These are phyloP conservation scores for Calvadosia cruxmelitensis DNA, from an alignment of 30 jellyfish, hydroid and myxozoan genomes.

Conservation along the genomic window DNA sequence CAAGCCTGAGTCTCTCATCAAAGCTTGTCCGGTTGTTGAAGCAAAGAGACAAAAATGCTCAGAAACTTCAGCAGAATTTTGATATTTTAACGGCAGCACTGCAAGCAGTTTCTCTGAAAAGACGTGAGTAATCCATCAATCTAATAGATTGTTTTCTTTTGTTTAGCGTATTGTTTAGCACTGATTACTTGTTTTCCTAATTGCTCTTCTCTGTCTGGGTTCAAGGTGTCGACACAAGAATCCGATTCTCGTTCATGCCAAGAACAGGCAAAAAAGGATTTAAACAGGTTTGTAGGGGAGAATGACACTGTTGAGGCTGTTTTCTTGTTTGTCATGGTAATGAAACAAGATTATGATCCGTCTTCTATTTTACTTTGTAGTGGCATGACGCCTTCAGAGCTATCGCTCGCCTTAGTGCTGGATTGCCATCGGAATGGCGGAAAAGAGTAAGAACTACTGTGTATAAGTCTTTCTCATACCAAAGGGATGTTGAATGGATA, in stretches of 20 bases:
- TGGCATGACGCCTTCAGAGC: conserved; percentile 96
- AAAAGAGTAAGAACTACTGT: conserved; percentile 72
- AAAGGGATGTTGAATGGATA: too few species aligned
- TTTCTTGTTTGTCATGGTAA: too few species aligned
- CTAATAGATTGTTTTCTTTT: too few species aligned
- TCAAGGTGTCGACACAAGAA: conserved; percentile 91
- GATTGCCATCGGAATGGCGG: conserved; percentile 85
- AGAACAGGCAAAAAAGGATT: conserved; percentile 93
- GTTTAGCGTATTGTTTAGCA: not conserved
- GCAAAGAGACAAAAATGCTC: conserved; percentile 91
- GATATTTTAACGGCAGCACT: conserved; percentile 78
- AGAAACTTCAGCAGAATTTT: conserved; percentile 85
- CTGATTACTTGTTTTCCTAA: not conserved
- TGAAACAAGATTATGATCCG: too few species aligned
- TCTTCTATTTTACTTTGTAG: conserved; percentile 11
- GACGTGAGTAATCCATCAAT: too few species aligned
- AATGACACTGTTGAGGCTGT: too few species aligned
- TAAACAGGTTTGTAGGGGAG: conserved; percentile 65
- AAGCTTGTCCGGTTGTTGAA: conserved; percentile 76
- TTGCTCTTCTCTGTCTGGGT: not conserved
- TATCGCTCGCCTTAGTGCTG: conserved; percentile 71
- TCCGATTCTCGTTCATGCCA: conserved; percentile 89
- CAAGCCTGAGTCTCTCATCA: conserved; percentile 67
- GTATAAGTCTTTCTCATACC: too few species aligned
- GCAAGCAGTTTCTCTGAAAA: conserved; percentile 84